phyloP scores from a whole-genome alignment of 2,888 invertebrate genomes.

The Mycalesis mineus region DNA sequence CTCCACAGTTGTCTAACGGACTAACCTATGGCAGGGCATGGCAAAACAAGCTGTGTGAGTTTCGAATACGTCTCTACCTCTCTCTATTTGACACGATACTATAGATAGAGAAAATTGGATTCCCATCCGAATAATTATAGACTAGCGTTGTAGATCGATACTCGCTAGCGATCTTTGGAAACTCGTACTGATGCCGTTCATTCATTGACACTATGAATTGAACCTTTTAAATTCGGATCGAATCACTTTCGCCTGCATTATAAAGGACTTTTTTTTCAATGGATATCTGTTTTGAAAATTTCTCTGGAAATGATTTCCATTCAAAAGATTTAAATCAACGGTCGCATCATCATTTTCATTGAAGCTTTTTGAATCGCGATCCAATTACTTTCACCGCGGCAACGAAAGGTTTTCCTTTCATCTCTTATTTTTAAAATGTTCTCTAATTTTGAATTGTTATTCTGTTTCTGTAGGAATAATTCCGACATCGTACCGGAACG shows the following conservation, averaged over 20 bases:
- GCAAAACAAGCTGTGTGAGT: too few relatives aligned
- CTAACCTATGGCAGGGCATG: too few relatives aligned
- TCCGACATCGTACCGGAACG: too few relatives aligned
- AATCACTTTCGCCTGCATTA: slow-evolving; percentile 7
- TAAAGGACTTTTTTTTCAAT: slow-evolving; percentile 1
- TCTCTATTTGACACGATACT: too few relatives aligned
- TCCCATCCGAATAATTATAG: too few relatives aligned
- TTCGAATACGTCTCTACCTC: too few relatives aligned
- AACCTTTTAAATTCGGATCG: slow-evolving; percentile 13
- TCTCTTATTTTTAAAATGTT: neutral
- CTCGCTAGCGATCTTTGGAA: neutral
- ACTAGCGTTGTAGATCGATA: too few relatives aligned
- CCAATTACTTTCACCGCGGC: slow-evolving; percentile 5
- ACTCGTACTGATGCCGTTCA: slow-evolving; percentile 6
- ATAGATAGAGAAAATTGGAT: too few relatives aligned
- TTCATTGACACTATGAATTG: slow-evolving; percentile 23
- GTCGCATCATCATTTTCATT: neutral
- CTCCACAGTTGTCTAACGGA: too few relatives aligned
- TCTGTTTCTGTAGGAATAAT: too few relatives aligned
- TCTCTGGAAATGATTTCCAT: neutral
- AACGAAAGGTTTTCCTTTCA: neutral
- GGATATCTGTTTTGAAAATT: neutral
- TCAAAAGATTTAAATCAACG: neutral
- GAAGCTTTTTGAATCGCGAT: neutral
- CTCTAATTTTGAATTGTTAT: neutral